Base-by-base conservation (phyloP, 1,140 invertebrate genomes). In the Leptinotarsa defecta region DNA sequence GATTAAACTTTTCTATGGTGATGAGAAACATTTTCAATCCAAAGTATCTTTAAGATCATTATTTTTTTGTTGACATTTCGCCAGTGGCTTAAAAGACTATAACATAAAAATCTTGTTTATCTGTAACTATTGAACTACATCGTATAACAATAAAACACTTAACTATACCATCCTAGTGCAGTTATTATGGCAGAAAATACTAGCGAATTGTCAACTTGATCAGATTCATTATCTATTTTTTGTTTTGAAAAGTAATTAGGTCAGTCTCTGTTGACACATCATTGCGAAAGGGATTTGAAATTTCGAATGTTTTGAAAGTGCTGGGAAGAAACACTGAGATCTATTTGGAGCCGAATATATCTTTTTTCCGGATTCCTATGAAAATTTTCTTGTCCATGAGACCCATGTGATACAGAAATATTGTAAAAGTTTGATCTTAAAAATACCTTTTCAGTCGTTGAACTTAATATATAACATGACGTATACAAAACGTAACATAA, bases 401-500 rank as follows among this genome's bases (percentile, higher is more conserved):
- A 17, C 27, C 11, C 11, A 68, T 68, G 5, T 27, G 19, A 43
- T 68, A 13, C n/a, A n/a, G 13, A 48, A 57, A 57, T 17, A 57
- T 57, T 57, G 15, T 57, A 48, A 24, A 64, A 13, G 4, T 20
- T 48, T 20, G 48, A 75, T 43, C 67, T 75, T 75, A 74, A 63
- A 69, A 76, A 62, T 69, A 74, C 73, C n/a, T 71, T 76, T 76
- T 75, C 48, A 64, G 48, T 71, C 48, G 48, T n/a, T 79, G 76
- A 78, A 74, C 75, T 78, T 73, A 73, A 74, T 75, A 73, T 75
- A 34, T 69, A 73, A 57, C 64, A 74, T 75, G 74, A 79, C 73
- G 78, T 77, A 77, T 79, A 79, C 76, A 79, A 68, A 79, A 77
- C 76, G 69, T 77, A 79, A 77, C 78, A 61, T 78, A 72, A 78